A percentile compares a stretch with the other conserved stretches of the same genome.
Evolutionary conservation across 1,140 invertebrate genomes (phyloP).

Genomic region (Calliopsis andreniformis): DNA sequence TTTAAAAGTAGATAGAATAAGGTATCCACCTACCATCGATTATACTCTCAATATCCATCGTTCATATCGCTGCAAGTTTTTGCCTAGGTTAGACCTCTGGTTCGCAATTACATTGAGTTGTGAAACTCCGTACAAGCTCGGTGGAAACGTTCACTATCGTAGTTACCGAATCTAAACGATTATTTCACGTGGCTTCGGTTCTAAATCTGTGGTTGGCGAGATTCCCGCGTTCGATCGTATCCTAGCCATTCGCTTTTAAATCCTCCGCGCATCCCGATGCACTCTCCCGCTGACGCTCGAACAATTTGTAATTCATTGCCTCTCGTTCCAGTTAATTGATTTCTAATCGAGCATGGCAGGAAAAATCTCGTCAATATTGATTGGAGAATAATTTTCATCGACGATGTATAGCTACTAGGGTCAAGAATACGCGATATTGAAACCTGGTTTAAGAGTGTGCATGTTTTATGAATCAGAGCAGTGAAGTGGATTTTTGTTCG

Average conservation of each 20-base stretch:
- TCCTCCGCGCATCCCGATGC: background rate
- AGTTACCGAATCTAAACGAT: slow-evolving; percentile 16
- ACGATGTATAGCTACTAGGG: too few species aligned
- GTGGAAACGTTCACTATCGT: background rate
- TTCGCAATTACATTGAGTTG: slow-evolving; percentile 13
- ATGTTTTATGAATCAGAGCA: too few species aligned
- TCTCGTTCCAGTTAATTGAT: background rate
- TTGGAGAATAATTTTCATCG: too few species aligned
- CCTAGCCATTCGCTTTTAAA: slow-evolving; percentile 10
- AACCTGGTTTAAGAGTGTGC: too few species aligned
- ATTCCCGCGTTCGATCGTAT: slow-evolving; percentile 14
- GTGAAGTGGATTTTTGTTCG: too few species aligned
- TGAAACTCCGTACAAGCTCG: background rate
- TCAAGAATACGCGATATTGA: too few species aligned
- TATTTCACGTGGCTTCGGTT: background rate
- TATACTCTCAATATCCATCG: slow-evolving; percentile 1
- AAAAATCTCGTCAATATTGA: background rate
- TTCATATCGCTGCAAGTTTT: background rate
- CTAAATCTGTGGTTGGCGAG: slow-evolving; percentile 27
- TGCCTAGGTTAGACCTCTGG: background rate
- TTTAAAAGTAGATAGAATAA: too few species aligned
- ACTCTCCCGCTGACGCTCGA: background rate
- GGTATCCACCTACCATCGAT: slow-evolving; percentile 25
- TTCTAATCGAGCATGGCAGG: background rate
- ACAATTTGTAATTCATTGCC: background rate